Percentiles rank a stretch among this genome's conserved stretches.
Evolutionary conservation across 1,140 invertebrate genomes (phyloP).

Genomic region (Eulimnadia texana): DNA sequence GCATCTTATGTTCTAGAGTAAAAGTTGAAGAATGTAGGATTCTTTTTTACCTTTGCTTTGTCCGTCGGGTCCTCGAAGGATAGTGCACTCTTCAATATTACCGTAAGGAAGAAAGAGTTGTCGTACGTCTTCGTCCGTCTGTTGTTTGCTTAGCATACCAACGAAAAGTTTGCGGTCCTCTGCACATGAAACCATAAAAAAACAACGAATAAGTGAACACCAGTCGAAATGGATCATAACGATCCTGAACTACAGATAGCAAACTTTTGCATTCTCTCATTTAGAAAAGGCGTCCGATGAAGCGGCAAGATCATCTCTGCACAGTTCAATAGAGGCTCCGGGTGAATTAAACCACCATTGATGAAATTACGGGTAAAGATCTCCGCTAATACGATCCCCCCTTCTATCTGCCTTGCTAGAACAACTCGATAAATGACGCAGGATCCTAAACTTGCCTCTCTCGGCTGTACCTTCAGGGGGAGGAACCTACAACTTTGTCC

Average conservation of each 20-base stretch:
- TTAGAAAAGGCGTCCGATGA: too few species aligned
- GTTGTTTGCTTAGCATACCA: slow-evolving; percentile 99
- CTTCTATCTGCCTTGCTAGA: not conserved
- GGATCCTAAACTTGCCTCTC: not conserved
- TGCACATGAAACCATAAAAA: slow-evolving; percentile 27
- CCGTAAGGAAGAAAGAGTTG: slow-evolving; percentile 92
- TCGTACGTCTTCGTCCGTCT: slow-evolving; percentile 95
- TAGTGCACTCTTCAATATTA: slow-evolving; percentile 97
- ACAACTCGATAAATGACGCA: not conserved
- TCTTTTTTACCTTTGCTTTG: slow-evolving; percentile 79
- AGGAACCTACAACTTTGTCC: too few species aligned
- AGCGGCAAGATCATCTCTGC: too few species aligned
- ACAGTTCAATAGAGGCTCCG: not conserved
- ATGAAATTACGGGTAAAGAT: not conserved
- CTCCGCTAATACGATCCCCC: not conserved
- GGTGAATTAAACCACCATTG: not conserved
- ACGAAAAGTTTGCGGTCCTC: slow-evolving; percentile 98
- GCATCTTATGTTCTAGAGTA: too few species aligned
- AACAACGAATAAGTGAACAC: slow-evolving; percentile 1
- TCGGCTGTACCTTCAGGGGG: not conserved
- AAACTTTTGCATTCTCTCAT: too few species aligned
- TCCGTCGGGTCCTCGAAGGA: slow-evolving; percentile 90
- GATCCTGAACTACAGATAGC: too few species aligned
- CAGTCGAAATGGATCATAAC: not conserved
- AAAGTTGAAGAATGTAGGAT: not conserved